Conservation (phyloP, 2,888 invertebrate species). For the Cyclophora albipunctata region DNA sequence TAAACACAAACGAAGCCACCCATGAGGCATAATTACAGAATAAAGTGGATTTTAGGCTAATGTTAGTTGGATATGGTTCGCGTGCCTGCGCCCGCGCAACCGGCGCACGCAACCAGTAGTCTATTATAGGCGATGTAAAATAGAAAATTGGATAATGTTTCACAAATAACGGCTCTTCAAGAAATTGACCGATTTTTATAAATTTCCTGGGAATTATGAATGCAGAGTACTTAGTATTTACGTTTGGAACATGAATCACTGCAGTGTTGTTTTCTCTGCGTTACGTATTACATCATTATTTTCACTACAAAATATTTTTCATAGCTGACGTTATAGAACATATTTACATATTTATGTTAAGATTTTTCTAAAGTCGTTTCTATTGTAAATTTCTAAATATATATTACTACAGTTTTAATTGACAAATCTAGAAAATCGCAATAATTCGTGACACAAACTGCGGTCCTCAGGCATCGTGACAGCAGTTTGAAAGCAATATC, state of each 20-base stretch:
- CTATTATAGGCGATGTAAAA: conserved; percentile 44
- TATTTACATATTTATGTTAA: too few species aligned
- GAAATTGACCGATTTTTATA: conserved; percentile 38
- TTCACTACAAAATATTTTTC: too few species aligned
- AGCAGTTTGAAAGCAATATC: conserved; percentile 44
- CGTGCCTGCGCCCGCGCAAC: conserved; percentile 36
- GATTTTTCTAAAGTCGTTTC: too few species aligned
- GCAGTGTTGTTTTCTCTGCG: too few species aligned
- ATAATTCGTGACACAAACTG: conserved; percentile 37
- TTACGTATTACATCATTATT: too few species aligned
- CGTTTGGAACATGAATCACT: too few species aligned
- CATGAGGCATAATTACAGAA: conserved; percentile 5
- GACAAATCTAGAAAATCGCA: conserved; percentile 5
- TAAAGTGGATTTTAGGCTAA: conserved; percentile 4
- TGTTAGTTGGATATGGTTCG: conserved; percentile 24
- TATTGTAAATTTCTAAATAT: too few species aligned
- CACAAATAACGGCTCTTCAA: conserved; percentile 39
- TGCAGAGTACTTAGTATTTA: too few species aligned
- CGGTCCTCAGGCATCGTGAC: conserved; percentile 55
- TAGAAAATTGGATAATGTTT: conserved; percentile 59
- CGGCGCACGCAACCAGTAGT: conserved; percentile 37
- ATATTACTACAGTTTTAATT: background rate
- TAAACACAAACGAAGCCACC: conserved; percentile 15
- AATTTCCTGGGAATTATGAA: conserved; percentile 2
- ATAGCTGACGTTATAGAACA: too few species aligned